A percentile compares a stretch with the other conserved stretches of the same genome.
These are phyloP conservation scores for Pogonocherus hispidulus DNA, from an alignment of 2,888 invertebrate species.

Conservation along the genomic window DNA sequence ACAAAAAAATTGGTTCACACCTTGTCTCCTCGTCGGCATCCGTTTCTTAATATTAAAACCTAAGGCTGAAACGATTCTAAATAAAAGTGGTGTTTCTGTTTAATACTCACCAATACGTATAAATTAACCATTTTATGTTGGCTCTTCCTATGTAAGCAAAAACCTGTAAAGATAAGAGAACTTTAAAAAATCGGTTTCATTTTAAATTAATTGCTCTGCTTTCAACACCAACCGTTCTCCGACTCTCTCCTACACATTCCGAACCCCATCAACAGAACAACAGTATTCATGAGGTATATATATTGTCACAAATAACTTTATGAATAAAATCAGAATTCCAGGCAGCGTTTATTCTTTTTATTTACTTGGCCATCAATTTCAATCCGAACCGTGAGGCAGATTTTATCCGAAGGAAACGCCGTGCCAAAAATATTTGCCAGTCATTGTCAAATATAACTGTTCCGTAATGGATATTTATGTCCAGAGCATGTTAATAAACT, in stretches of 20 bases:
- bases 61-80: conserved; percentile 11
- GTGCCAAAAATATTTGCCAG: conserved; percentile 10
- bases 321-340: conserved; percentile 32
- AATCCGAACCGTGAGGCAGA: neutral
- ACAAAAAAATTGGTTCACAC: conserved; percentile 25
- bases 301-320: conserved; percentile 32
- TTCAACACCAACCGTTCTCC: conserved; percentile 36
- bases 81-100: conserved; percentile 25
- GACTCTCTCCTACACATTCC: conserved; percentile 10
- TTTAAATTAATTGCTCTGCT: conserved; percentile 45
- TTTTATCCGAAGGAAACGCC: neutral
- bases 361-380: conserved; percentile 8
- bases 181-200: conserved; percentile 43
- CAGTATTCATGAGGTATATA: conserved; percentile 26
- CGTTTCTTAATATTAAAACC: conserved; percentile 5
- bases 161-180: conserved; percentile 47
- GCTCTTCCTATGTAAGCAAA: conserved; percentile 43
- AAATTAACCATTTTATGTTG: conserved; percentile 42
- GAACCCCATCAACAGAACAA: neutral
- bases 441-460: conserved; percentile 7
- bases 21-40: neutral
- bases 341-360: conserved; percentile 4
- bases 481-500: conserved; percentile 4
- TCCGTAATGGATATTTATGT: conserved; percentile 11
- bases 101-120: conserved; percentile 28